These are phyloP conservation scores for Oreotrochilus melanogaster DNA, from an alignment of 2,113 vertebrate genomes.

Conservation along the genomic window DNA sequence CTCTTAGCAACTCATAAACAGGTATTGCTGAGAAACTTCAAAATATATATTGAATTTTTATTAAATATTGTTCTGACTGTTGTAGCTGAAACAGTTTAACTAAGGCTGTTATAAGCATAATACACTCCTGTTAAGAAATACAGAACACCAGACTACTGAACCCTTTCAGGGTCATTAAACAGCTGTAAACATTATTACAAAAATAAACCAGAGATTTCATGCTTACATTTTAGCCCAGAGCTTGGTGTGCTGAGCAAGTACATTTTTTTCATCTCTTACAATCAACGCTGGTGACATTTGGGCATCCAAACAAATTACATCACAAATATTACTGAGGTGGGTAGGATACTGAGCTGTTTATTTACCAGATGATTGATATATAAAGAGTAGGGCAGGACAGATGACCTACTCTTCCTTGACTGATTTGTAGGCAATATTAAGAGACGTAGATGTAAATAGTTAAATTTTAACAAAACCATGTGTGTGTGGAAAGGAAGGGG, in stretches of 20 bases:
- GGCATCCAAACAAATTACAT: slow-evolving; percentile 84
- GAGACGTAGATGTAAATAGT: slow-evolving; percentile 74
- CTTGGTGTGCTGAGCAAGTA: slow-evolving; percentile 84
- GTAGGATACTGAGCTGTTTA: slow-evolving; percentile 82
- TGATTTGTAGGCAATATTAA: slow-evolving; percentile 62
- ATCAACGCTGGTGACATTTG: slow-evolving; percentile 84
- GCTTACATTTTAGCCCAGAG: slow-evolving; percentile 87
- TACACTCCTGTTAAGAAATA: slow-evolving; percentile 80
- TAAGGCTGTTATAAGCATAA: slow-evolving; percentile 80
- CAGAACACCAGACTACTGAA: slow-evolving; percentile 82
- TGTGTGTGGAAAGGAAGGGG: background rate
- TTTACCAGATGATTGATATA: slow-evolving; percentile 82
- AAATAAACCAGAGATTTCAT: slow-evolving; percentile 89
- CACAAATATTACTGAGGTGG: slow-evolving; percentile 80
- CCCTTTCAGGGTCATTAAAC: slow-evolving; percentile 89
- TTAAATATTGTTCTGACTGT: slow-evolving; percentile 71
- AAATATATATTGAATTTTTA: slow-evolving; percentile 64
- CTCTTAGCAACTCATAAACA: background rate
- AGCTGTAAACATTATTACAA: slow-evolving; percentile 89
- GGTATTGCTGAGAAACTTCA: slow-evolving; percentile 23
- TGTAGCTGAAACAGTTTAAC: slow-evolving; percentile 74
- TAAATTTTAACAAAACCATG: slow-evolving; percentile 63
- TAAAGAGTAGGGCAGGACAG: slow-evolving; percentile 59
- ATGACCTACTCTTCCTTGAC: slow-evolving; percentile 73
- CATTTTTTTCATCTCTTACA: slow-evolving; percentile 83